A percentile compares a stretch with the other conserved stretches of the same genome.
Conservation (phyloP, 2,888 invertebrate species). For the Phorcus lineatus region DNA sequence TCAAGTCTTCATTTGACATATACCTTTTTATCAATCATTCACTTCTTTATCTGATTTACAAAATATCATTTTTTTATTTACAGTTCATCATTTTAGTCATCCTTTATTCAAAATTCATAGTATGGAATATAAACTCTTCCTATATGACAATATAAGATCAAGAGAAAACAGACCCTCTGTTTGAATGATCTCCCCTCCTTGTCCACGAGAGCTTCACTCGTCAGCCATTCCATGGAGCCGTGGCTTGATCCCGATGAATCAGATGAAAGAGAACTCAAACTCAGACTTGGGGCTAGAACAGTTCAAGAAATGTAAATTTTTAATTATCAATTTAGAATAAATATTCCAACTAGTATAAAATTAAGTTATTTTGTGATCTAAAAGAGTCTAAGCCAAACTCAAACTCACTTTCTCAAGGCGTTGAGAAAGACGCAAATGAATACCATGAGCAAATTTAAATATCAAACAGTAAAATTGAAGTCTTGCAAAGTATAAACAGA, state of each 20-base stretch:
- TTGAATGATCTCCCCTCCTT: slow-evolving; percentile 63
- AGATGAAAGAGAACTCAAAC: slow-evolving; percentile 40
- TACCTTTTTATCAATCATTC: no score
- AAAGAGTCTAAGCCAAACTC: slow-evolving; percentile 3
- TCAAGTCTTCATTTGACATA: no score
- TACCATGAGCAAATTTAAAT: no score
- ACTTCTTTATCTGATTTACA: no score
- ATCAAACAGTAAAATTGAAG: no score
- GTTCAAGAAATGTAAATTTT: background rate
- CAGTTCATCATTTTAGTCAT: no score
- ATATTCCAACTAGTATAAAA: no score
- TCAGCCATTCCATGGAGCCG: slow-evolving; percentile 58
- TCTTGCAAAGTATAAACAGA: no score
- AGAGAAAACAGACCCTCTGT: slow-evolving; percentile 50
- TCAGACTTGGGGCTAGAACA: slow-evolving; percentile 33
- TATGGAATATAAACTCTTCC: no score
- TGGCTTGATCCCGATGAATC: slow-evolving; percentile 62
- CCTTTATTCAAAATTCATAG: no score
- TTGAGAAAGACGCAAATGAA: background rate
- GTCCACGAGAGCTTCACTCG: slow-evolving; percentile 48
- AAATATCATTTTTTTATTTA: no score
- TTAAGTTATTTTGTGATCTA: background rate
- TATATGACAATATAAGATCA: no score
- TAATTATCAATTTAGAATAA: background rate
- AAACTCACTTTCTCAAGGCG: background rate